Evolutionary conservation across 2,113 vertebrate genomes (phyloP).

Genomic region (Syrmaticus mikado): DNA sequence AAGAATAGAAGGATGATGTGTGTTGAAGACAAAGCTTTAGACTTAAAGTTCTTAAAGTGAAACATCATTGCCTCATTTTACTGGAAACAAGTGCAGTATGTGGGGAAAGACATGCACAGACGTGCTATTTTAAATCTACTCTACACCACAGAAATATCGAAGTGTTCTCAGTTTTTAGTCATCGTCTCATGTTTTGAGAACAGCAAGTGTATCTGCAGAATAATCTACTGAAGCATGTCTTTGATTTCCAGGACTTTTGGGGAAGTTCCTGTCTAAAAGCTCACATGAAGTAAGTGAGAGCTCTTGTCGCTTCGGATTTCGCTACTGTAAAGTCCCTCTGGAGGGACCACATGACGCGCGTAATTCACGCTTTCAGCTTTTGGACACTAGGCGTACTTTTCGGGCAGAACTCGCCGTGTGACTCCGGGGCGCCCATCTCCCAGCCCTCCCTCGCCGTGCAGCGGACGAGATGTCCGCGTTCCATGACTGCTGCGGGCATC

Average conservation of each 20-base stretch:
- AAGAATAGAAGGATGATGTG: background rate
- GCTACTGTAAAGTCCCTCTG: slow-evolving; percentile 39
- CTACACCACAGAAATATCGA: background rate
- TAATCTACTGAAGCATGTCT: background rate
- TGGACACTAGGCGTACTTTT: background rate
- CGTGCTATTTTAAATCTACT: background rate
- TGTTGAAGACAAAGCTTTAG: background rate
- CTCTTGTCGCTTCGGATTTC: slow-evolving; percentile 13
- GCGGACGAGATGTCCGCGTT: background rate
- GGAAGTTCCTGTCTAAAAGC: background rate
- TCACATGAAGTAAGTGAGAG: background rate
- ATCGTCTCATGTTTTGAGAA: background rate
- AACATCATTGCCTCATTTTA: background rate
- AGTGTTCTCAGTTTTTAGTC: background rate
- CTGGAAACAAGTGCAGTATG: background rate
- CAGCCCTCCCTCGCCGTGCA: background rate
- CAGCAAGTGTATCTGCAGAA: background rate
- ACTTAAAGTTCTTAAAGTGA: background rate
- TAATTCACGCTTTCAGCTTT: background rate
- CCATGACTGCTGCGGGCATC: background rate
- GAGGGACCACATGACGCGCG: background rate
- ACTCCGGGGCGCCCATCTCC: background rate
- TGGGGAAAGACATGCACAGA: background rate
- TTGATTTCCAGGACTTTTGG: slow-evolving; percentile 13
- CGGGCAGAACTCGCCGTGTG: background rate